These are phyloP conservation scores for Chloroceryle aenea DNA, from an alignment of 2,113 vertebrate species.

Conservation along the genomic window DNA sequence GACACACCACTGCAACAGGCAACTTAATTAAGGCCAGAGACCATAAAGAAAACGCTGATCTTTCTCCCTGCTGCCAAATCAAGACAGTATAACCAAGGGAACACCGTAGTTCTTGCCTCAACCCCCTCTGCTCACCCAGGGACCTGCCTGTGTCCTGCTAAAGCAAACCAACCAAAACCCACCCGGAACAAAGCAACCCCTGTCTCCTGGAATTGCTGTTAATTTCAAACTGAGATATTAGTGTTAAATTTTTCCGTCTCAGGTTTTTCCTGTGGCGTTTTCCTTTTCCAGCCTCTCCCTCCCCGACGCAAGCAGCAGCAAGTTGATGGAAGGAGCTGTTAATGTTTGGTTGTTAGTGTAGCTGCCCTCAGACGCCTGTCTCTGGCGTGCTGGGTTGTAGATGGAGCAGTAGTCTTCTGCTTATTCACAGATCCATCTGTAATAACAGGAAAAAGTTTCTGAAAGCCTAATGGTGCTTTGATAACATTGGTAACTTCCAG, in stretches of 20 bases:
- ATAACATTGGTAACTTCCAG: not conserved
- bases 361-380: not conserved
- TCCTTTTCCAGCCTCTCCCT: not conserved
- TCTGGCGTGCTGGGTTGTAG: not conserved
- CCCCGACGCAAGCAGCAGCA: not conserved
- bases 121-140: not conserved
- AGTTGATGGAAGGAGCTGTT: not conserved
- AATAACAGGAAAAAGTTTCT: not conserved
- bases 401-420: not conserved
- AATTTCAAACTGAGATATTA: not conserved
- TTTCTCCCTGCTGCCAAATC: not conserved
- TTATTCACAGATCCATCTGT: not conserved
- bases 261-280: not conserved
- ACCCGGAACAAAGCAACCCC: not conserved
- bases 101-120: not conserved
- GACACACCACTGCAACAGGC: not conserved
- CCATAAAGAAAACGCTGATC: not conserved
- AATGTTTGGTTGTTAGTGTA: not conserved
- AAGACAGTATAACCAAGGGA: not conserved
- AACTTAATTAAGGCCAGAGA: constrained; percentile 16
- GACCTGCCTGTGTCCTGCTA: not conserved
- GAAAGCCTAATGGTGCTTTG: not conserved
- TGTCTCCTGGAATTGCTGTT: not conserved
- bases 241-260: not conserved
- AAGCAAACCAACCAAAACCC: not conserved